Evolutionary conservation across 2,113 vertebrate species (phyloP).

Genomic region (Cichladusa arquata): DNA sequence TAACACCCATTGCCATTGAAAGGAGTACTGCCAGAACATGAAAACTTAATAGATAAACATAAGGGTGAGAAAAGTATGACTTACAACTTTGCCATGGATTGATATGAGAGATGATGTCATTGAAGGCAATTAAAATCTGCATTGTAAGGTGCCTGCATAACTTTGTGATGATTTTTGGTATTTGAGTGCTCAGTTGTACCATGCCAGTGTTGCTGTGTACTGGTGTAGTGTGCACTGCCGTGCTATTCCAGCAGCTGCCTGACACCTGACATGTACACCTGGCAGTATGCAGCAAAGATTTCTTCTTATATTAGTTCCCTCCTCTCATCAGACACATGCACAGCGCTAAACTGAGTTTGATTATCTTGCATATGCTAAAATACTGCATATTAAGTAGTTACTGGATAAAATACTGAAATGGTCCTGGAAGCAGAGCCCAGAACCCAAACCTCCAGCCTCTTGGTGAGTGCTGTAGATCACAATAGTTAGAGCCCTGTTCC

Average conservation of each 20-base stretch:
- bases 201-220: background rate
- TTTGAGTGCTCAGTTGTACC: background rate
- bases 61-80: background rate
- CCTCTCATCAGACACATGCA: background rate
- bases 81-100: background rate
- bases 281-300: background rate
- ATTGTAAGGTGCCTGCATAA: background rate
- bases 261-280: background rate
- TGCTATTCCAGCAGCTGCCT: background rate
- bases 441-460: background rate
- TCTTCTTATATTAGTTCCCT: background rate
- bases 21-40: background rate
- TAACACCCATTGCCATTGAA: background rate
- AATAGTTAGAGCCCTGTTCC: background rate
- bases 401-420: background rate
- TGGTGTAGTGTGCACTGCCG: fast-evolving
- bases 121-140: background rate
- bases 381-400: background rate
- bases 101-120: background rate
- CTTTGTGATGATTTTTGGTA: background rate
- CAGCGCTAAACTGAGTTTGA: background rate
- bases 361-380: background rate
- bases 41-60: background rate
- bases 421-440: background rate
- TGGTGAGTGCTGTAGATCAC: background rate